These are phyloP conservation scores for Ethmia dodecea DNA, from an alignment of 2,888 invertebrate genomes.

Conservation along the genomic window DNA sequence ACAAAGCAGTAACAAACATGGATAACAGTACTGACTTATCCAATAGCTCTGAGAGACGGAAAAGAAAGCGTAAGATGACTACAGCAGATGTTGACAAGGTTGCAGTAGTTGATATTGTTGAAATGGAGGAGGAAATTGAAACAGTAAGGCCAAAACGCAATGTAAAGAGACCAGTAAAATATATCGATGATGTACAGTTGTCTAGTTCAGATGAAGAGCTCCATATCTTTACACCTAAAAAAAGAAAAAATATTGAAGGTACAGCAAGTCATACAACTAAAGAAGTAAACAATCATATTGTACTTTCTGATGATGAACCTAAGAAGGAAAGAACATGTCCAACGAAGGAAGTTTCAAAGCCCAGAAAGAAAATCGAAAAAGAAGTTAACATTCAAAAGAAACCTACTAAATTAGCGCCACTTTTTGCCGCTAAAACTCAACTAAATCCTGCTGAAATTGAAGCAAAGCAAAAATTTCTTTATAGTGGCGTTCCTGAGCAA, in stretches of 20 bases:
- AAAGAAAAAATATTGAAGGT: conserved; percentile 33
- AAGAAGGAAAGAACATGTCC: neutral
- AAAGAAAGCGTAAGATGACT: conserved; percentile 28
- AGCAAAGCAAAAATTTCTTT: conserved; percentile 83
- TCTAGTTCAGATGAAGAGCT: conserved; percentile 64
- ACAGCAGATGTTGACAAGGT: no score
- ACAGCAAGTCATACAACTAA: conserved; percentile 14
- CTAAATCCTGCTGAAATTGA: conserved; percentile 75
- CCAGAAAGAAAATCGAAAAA: conserved; percentile 5
- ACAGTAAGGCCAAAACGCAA: conserved; percentile 47
- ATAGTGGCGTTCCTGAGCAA: conserved; percentile 83
- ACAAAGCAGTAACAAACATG: neutral
- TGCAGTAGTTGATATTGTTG: neutral
- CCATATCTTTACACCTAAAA: conserved; percentile 63
- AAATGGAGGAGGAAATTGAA: neutral
- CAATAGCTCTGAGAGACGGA: conserved; percentile 13
- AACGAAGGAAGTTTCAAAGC: conserved; percentile 20
- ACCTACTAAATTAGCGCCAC: conserved; percentile 80
- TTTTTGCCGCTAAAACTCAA: conserved; percentile 80
- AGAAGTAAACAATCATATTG: neutral
- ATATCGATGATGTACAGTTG: conserved; percentile 40
- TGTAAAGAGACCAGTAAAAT: conserved; percentile 57
- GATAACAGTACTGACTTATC: neutral
- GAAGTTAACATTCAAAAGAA: conserved; percentile 19
- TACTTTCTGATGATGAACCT: conserved; percentile 1